Conservation (phyloP, 37 sponge, comb jelly and placozoan genomes). For the Theonella swinhoei region DNA sequence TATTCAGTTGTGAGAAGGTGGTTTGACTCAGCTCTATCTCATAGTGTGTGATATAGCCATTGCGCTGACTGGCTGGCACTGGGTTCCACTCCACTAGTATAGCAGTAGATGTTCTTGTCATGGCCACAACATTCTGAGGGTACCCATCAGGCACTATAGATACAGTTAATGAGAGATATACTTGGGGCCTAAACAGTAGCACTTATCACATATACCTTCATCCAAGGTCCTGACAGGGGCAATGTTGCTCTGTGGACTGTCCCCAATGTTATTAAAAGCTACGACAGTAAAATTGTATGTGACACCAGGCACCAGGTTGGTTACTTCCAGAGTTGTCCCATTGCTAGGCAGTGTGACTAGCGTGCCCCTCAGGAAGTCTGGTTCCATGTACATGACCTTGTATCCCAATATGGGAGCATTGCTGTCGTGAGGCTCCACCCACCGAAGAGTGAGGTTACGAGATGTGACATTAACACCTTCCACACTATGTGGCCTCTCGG, state of each 20-base stretch:
- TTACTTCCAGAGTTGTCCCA: conserved; percentile 15
- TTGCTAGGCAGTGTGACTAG: neutral
- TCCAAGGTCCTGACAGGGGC: conserved; percentile 31
- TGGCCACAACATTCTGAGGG: conserved; percentile 37
- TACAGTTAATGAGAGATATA: neutral
- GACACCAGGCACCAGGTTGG: conserved; percentile 46
- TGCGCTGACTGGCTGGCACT: neutral
- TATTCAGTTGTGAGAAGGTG: neutral
- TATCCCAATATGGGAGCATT: conserved; percentile 61
- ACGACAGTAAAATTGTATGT: conserved; percentile 52
- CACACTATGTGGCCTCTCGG: conserved; percentile 53
- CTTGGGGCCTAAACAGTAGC: neutral
- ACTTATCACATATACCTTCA: conserved; percentile 35
- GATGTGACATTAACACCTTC: conserved; percentile 26
- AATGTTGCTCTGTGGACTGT: conserved; percentile 39
- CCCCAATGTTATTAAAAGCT: conserved; percentile 60
- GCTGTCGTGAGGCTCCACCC: conserved; percentile 64
- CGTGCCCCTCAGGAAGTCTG: conserved; percentile 27
- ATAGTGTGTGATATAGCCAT: neutral
- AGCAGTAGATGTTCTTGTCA: conserved; percentile 20
- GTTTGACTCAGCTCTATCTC: neutral
- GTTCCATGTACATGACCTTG: conserved; percentile 21
- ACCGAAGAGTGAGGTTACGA: conserved; percentile 14
- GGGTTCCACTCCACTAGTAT: conserved; percentile 17
- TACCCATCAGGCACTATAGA: conserved; percentile 36